A percentile compares a stretch with the other conserved stretches of the same genome.
Evolutionary conservation across 2,888 invertebrate genomes (phyloP).

Genomic region (Pristionchus mayeri): DNA sequence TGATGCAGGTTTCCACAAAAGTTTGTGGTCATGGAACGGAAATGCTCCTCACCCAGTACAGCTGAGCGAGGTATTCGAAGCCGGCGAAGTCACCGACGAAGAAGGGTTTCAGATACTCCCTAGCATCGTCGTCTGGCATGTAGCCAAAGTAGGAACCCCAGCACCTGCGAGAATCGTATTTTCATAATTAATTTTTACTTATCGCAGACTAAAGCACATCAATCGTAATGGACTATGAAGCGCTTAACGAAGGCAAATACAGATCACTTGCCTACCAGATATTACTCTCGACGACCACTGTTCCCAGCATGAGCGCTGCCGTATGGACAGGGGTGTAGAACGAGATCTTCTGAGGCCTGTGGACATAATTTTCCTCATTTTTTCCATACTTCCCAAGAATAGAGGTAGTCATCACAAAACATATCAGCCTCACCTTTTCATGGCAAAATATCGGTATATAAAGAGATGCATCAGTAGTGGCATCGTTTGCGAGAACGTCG

Average conservation of each 20-base stretch:
- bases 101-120: neutral
- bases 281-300: neutral
- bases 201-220: no score
- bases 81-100: neutral
- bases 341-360: neutral
- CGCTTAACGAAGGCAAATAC: no score
- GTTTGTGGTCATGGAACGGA: neutral
- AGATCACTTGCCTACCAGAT: neutral
- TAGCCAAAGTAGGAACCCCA: constrained; percentile 10
- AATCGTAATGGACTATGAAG: no score
- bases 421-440: neutral
- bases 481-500: constrained; percentile 21
- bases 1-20: neutral
- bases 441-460: neutral
- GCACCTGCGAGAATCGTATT: neutral
- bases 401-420: neutral
- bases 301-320: neutral
- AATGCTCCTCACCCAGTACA: neutral
- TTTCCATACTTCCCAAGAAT: neutral
- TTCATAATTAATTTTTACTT: no score
- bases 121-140: neutral
- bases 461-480: constrained; percentile 4
- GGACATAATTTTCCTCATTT: neutral
- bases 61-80: neutral
- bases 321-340: neutral